Evolutionary conservation across 2,888 invertebrate species (phyloP).

Genomic region (Dryocosmus kuriphilus): DNA sequence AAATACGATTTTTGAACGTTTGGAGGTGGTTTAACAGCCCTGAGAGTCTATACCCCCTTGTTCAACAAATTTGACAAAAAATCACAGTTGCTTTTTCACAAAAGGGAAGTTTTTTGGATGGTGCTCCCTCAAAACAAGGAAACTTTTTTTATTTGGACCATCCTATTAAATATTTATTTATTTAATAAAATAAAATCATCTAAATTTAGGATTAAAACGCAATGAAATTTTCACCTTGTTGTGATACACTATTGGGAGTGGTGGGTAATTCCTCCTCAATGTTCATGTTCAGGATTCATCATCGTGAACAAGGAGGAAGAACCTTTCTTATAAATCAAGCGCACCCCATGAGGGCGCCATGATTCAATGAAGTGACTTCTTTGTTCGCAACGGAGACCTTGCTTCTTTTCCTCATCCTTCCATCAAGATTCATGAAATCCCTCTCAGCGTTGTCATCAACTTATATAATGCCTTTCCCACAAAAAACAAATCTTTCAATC

Average conservation of each 20-base stretch:
- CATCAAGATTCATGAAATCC: conserved; percentile 42
- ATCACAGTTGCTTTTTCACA: too few species aligned
- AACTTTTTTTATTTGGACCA: too few species aligned
- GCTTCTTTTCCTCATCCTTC: conserved; percentile 35
- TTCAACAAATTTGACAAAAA: too few species aligned
- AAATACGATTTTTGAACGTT: too few species aligned
- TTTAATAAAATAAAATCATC: background rate
- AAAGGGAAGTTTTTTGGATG: too few species aligned
- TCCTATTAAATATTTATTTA: too few species aligned
- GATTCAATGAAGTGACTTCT: conserved; percentile 67
- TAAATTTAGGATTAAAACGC: background rate
- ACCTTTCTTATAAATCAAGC: conserved; percentile 69
- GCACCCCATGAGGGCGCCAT: conserved; percentile 61
- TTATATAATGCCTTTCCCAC: background rate
- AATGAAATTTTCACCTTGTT: background rate
- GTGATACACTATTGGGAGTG: conserved; percentile 51
- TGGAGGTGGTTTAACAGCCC: too few species aligned
- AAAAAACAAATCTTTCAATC: background rate
- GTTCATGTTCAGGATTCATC: conserved; percentile 58
- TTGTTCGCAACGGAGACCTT: conserved; percentile 56
- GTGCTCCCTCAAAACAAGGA: too few species aligned
- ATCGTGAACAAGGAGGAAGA: conserved; percentile 54
- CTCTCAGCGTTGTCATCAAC: conserved; percentile 15
- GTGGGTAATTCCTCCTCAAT: conserved; percentile 65
- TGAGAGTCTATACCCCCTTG: too few species aligned